These are phyloP conservation scores for Malurus splendens DNA, from an alignment of 2,797 vertebrate genomes.

Conservation along the genomic window DNA sequence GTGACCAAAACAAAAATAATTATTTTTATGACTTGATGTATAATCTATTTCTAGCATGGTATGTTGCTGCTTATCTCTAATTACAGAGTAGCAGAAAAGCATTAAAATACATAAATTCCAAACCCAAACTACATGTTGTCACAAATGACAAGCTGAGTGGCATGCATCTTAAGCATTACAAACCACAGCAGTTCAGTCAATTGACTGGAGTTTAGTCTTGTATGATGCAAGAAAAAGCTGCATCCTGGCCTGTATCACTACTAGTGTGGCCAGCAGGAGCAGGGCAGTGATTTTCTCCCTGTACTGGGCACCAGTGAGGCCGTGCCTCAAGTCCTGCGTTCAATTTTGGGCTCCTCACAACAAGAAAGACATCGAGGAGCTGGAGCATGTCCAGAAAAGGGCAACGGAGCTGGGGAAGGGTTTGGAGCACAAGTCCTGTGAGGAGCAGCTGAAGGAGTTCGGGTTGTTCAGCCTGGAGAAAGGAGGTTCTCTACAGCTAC, in stretches of 20 bases:
- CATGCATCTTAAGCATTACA: not conserved
- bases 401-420: not conserved
- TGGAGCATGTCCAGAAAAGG: not conserved
- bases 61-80: not conserved
- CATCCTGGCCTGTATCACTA: not conserved
- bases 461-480: not conserved
- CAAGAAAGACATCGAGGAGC: accelerated
- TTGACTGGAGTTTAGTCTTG: not conserved
- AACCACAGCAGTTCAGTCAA: slow-evolving; percentile 2
- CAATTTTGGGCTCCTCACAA: not conserved
- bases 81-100: not conserved
- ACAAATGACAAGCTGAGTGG: not conserved
- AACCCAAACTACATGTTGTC: not conserved
- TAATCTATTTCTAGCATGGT: not conserved
- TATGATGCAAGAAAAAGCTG: not conserved
- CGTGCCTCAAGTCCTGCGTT: not conserved
- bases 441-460: not conserved
- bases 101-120: not conserved
- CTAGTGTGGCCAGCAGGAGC: not conserved
- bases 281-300: not conserved
- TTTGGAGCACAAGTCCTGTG: not conserved
- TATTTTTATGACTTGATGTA: not conserved
- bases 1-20: not conserved
- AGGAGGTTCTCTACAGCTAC: not conserved
- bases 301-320: not conserved